These are phyloP conservation scores for Netelia virgata DNA, from an alignment of 2,888 invertebrate species.

Conservation along the genomic window DNA sequence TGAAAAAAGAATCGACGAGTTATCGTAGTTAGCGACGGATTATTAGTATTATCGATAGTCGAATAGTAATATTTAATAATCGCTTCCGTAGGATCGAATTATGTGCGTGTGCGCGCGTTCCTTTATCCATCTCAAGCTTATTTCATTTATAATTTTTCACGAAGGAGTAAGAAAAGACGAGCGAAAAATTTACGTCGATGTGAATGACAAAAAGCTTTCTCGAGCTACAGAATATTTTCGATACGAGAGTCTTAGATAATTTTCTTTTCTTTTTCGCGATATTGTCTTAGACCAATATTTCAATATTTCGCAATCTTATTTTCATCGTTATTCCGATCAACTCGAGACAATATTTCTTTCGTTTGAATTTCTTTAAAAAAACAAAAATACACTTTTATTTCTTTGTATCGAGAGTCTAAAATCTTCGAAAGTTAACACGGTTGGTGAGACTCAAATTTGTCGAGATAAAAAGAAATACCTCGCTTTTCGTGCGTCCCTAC, in stretches of 20 bases:
- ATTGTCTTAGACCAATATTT: too few relatives aligned
- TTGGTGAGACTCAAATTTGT: not conserved
- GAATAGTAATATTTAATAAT: slow-evolving; percentile 54
- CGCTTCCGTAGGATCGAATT: slow-evolving; percentile 57
- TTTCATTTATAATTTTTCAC: too few relatives aligned
- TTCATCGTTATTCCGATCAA: too few relatives aligned
- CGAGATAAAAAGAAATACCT: slow-evolving; percentile 4
- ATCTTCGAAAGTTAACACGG: too few relatives aligned
- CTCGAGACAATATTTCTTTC: too few relatives aligned
- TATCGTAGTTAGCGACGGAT: not conserved
- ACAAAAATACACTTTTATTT: too few relatives aligned
- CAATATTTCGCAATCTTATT: too few relatives aligned
- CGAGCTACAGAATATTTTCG: slow-evolving; percentile 47
- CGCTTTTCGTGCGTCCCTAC: slow-evolving; percentile 1
- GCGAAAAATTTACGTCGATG: not conserved
- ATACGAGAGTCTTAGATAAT: slow-evolving; percentile 12
- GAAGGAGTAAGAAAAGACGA: too few relatives aligned
- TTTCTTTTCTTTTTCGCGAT: slow-evolving; percentile 8
- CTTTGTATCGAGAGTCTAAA: too few relatives aligned
- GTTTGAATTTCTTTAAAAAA: too few relatives aligned
- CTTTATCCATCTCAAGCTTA: not conserved
- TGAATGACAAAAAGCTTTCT: not conserved
- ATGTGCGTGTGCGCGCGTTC: slow-evolving; percentile 28
- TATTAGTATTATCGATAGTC: not conserved
- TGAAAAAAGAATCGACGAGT: not conserved